phyloP scores from a whole-genome alignment of 2,797 vertebrate species.

The Heterohyrax brucei region DNA sequence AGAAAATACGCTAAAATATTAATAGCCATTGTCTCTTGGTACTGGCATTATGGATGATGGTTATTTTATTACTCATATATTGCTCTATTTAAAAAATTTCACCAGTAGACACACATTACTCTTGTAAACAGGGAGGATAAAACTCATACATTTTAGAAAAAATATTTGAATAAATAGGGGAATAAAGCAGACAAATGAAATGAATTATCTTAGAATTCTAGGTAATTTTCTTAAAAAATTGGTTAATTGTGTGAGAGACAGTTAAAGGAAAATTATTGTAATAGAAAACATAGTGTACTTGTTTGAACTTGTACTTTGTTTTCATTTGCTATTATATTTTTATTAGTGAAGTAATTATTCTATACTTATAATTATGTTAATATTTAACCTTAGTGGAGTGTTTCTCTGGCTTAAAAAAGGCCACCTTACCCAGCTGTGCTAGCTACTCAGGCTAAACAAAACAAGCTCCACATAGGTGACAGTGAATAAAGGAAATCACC shows the following conservation, averaged over 20 bases:
- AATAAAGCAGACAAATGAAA: conserved; percentile 53
- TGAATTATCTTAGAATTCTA: conserved; percentile 64
- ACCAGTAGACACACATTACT: conserved; percentile 27
- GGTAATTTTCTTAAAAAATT: conserved; percentile 75
- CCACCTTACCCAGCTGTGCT: conserved; percentile 46
- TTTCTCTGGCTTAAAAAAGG: conserved; percentile 72
- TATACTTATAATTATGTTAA: conserved; percentile 65
- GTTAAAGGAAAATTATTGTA: conserved; percentile 55
- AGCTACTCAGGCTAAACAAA: conserved; percentile 72
- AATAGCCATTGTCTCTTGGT: conserved; percentile 58
- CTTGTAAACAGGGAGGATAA: conserved; percentile 10
- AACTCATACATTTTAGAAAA: conserved; percentile 7
- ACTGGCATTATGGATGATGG: background rate
- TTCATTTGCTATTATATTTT: conserved; percentile 71
- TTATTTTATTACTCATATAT: conserved; percentile 50
- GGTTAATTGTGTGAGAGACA: conserved; percentile 56
- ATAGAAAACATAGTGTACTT: conserved; percentile 60
- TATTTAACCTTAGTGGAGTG: conserved; percentile 69
- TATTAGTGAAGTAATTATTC: conserved; percentile 76
- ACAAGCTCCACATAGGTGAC: conserved; percentile 55
- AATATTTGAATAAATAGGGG: background rate
- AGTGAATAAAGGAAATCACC: conserved; percentile 82
- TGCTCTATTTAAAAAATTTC: conserved; percentile 49
- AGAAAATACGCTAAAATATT: conserved; percentile 51
- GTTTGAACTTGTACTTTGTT: conserved; percentile 72